Conservation (phyloP, 2,113 vertebrate species). For the Pseudonaja textilis region DNA sequence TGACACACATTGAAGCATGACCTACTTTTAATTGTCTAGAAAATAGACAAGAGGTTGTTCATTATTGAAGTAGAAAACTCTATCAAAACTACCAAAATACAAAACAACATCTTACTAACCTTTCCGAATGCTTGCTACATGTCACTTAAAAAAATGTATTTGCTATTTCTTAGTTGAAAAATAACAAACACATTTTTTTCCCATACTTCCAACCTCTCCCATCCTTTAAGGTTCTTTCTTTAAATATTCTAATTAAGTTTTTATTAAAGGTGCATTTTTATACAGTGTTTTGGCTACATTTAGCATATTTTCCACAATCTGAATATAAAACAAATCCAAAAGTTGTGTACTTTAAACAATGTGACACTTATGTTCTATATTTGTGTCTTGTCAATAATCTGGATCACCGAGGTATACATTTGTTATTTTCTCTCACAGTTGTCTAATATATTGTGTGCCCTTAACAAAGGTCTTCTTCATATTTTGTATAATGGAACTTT, state of each 20-base stretch:
- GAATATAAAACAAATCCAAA: background rate
- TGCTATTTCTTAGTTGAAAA: constrained; percentile 7
- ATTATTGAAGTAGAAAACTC: background rate
- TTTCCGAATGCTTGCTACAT: background rate
- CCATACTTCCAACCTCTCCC: background rate
- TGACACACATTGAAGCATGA: constrained; percentile 12
- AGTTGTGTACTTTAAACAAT: background rate
- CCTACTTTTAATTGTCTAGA: constrained; percentile 21
- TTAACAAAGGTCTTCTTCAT: background rate
- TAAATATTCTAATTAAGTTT: background rate
- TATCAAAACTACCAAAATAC: background rate
- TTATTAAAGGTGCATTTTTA: background rate
- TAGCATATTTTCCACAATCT: background rate
- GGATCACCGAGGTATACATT: background rate
- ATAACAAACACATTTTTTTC: background rate
- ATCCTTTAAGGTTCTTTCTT: background rate
- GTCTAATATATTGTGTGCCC: background rate
- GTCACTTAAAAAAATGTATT: background rate
- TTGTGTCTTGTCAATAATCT: background rate
- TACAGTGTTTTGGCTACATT: background rate
- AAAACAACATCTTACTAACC: background rate
- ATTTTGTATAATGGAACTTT: constrained; percentile 4
- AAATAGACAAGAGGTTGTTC: constrained; percentile 26
- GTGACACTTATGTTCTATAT: background rate
- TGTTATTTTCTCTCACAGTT: background rate